A percentile compares a stretch with the other conserved stretches of the same genome.
Evolutionary conservation across 2,113 vertebrate genomes (phyloP).

Genomic region (Otocyon megalotis): DNA sequence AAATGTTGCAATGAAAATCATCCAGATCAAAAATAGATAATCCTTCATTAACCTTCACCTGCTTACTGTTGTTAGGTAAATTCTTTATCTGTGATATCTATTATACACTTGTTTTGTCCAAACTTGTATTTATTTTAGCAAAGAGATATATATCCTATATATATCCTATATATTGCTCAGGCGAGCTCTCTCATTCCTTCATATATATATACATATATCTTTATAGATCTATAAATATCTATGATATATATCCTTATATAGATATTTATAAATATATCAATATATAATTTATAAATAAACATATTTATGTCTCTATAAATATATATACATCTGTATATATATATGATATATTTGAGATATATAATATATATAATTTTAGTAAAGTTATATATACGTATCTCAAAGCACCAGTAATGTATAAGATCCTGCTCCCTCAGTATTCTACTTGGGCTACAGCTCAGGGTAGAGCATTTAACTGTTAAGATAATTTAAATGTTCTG

Average conservation of each 20-base stretch:
- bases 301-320: too few relatives aligned
- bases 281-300: background rate
- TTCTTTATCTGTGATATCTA: background rate
- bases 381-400: background rate
- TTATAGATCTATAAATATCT: background rate
- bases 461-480: fast-evolving
- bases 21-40: background rate
- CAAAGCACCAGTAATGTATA: fast-evolving
- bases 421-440: background rate
- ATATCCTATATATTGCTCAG: background rate
- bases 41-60: fast-evolving
- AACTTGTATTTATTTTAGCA: background rate
- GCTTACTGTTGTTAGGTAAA: background rate
- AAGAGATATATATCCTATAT: background rate
- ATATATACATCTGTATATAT: too few relatives aligned
- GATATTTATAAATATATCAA: background rate
- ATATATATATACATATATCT: background rate
- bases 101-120: background rate
- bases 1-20: background rate
- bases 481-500: background rate
- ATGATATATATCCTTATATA: background rate
- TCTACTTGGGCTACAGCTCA: background rate
- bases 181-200: too few relatives aligned
- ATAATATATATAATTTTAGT: too few relatives aligned
- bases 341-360: too few relatives aligned